Evolutionary conservation across 2,113 vertebrate genomes (phyloP).

Genomic region (Diphyllodes magnificus): DNA sequence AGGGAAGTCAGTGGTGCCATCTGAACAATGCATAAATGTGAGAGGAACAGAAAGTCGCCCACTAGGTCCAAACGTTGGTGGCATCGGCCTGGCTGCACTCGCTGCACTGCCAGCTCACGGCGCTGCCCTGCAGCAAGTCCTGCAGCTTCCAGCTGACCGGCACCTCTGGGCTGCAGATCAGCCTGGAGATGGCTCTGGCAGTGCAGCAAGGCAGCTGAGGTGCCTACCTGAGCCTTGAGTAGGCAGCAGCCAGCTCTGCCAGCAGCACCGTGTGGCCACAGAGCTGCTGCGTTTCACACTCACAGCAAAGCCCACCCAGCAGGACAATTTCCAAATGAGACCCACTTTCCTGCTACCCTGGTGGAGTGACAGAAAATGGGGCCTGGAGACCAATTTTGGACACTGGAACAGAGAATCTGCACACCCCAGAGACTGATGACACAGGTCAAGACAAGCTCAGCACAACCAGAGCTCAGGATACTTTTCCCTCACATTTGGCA

Average conservation of each 20-base stretch:
- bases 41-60: accelerated
- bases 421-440: neutral
- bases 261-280: neutral
- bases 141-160: neutral
- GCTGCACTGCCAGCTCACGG: neutral
- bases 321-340: neutral
- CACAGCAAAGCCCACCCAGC: neutral
- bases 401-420: neutral
- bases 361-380: neutral
- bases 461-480: neutral
- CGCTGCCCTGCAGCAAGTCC: accelerated
- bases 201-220: neutral
- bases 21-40: accelerated
- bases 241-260: neutral
- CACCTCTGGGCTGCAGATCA: neutral
- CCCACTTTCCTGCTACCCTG: too few relatives aligned
- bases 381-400: neutral
- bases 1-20: neutral
- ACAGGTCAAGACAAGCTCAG: neutral
- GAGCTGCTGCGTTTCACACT: neutral
- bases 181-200: neutral
- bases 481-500: neutral
- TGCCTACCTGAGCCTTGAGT: neutral
- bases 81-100: neutral
- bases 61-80: neutral